phyloP scores from a whole-genome alignment of 2,113 vertebrate genomes.

The Corvus hawaiiensis region DNA sequence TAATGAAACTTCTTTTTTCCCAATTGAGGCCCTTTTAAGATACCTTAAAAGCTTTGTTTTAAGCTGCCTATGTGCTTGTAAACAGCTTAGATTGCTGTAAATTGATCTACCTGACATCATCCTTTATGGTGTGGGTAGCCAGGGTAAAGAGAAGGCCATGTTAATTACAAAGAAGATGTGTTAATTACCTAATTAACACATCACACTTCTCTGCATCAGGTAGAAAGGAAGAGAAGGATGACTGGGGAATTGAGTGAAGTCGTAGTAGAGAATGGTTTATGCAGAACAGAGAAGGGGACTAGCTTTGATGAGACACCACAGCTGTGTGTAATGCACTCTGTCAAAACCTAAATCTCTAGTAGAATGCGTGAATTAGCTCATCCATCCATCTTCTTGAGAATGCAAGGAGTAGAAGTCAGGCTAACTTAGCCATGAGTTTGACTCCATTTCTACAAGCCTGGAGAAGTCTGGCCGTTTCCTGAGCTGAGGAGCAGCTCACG shows the following conservation, averaged over 20 bases:
- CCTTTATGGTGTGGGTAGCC: neutral
- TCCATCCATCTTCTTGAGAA: neutral
- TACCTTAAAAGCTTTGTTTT: neutral
- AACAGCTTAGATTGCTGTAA: neutral
- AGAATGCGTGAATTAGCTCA: neutral
- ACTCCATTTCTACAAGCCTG: neutral
- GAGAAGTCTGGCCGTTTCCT: neutral
- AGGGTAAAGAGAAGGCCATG: neutral
- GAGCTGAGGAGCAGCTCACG: neutral
- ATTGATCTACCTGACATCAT: slow-evolving; percentile 2
- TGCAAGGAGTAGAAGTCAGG: neutral
- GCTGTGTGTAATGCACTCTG: neutral
- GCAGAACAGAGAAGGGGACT: neutral
- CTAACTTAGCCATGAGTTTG: neutral
- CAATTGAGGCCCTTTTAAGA: neutral
- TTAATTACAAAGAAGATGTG: slow-evolving; percentile 22
- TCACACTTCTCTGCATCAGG: neutral
- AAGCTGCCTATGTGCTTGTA: neutral
- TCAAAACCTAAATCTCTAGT: neutral
- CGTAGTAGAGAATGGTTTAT: neutral
- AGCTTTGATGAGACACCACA: neutral
- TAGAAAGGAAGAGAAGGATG: neutral
- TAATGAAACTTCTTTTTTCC: neutral
- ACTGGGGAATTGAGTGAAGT: neutral
- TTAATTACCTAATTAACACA: slow-evolving; percentile 54